These are phyloP conservation scores for Limnephilus auricula DNA, from an alignment of 2,888 invertebrate genomes.

Conservation along the genomic window DNA sequence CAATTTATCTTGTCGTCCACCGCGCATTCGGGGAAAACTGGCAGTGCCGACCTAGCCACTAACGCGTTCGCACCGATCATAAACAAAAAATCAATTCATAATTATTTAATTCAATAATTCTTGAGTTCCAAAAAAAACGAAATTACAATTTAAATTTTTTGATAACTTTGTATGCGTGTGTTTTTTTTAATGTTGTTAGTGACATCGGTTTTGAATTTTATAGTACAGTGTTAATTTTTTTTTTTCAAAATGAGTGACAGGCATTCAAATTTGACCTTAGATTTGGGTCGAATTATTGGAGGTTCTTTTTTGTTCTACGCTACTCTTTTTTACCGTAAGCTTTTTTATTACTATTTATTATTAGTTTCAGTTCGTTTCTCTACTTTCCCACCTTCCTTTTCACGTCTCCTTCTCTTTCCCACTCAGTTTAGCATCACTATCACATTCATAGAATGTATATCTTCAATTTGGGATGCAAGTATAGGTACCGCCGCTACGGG, in stretches of 20 bases:
- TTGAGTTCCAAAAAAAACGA: neutral
- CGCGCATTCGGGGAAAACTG: neutral
- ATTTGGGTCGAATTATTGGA: conserved; percentile 44
- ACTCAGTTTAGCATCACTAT: no score
- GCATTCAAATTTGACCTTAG: conserved; percentile 41
- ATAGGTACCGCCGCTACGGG: no score
- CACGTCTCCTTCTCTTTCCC: no score
- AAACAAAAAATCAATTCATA: neutral
- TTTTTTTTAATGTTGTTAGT: neutral
- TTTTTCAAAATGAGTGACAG: conserved; percentile 57
- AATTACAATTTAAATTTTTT: neutral
- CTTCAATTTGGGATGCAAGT: no score
- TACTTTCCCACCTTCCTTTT: no score
- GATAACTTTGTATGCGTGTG: neutral
- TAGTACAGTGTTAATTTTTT: neutral
- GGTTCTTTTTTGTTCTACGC: conserved; percentile 54
- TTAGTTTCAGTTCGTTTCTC: no score
- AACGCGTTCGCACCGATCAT: neutral
- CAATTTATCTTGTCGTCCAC: neutral
- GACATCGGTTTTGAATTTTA: neutral
- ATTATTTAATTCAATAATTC: neutral
- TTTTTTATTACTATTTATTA: neutral
- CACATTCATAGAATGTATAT: no score
- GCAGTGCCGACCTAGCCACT: neutral
- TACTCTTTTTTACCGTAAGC: conserved; percentile 60